These are phyloP conservation scores for Cantharis rufa DNA, from an alignment of 2,888 invertebrate genomes.

Conservation along the genomic window DNA sequence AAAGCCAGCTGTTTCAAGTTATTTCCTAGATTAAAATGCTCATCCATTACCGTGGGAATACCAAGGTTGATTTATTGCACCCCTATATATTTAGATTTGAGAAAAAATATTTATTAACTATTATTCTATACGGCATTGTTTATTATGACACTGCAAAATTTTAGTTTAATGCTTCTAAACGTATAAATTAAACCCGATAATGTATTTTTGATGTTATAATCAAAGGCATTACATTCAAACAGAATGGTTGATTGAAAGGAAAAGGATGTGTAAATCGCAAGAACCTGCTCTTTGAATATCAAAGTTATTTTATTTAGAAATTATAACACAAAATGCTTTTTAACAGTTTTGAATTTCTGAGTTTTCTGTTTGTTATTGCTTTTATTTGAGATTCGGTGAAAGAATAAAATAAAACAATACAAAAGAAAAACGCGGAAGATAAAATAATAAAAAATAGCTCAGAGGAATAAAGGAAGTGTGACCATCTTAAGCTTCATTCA, in stretches of 20 bases:
- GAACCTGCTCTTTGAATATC: neutral
- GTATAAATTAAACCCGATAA: neutral
- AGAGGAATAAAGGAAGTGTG: neutral
- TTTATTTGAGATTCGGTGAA: neutral
- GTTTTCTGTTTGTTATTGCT: too few species aligned
- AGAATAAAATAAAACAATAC: neutral
- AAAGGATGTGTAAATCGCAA: neutral
- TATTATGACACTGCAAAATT: neutral
- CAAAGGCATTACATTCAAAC: neutral
- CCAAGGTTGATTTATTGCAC: neutral
- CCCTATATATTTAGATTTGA: neutral
- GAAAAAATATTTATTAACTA: neutral
- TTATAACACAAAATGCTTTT: too few species aligned
- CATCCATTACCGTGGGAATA: constrained; percentile 3
- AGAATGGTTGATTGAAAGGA: neutral
- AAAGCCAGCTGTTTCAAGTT: neutral
- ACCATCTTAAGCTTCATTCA: neutral
- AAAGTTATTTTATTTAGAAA: neutral
- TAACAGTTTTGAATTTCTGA: too few species aligned
- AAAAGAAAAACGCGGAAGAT: neutral
- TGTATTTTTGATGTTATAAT: neutral
- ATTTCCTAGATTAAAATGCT: constrained; percentile 1
- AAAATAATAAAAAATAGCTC: neutral
- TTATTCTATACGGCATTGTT: neutral
- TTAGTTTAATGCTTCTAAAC: neutral